Conservation (phyloP, 2,113 vertebrate genomes). For the Solenodon paradoxus region DNA sequence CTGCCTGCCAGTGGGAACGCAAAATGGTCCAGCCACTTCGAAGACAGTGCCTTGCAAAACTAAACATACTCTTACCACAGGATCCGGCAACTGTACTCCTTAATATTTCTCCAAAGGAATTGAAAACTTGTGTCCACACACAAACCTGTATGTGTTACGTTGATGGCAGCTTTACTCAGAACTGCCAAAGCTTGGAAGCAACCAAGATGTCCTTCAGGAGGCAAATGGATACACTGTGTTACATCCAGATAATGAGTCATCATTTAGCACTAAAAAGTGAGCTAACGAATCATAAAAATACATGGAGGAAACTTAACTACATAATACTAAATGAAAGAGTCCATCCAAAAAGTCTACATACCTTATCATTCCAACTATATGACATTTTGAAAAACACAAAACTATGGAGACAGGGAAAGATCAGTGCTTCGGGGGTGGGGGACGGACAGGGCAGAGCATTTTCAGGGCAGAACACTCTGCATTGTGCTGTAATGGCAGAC, state of each 20-base stretch:
- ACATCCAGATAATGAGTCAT: neutral
- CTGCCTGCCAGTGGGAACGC: neutral
- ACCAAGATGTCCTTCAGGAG: neutral
- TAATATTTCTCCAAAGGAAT: neutral
- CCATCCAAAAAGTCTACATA: neutral
- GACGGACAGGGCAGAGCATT: neutral
- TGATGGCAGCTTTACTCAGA: neutral
- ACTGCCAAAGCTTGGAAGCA: neutral
- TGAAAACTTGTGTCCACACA: neutral
- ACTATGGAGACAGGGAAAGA: too few relatives aligned
- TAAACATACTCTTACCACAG: neutral
- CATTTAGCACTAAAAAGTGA: neutral
- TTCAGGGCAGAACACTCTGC: neutral
- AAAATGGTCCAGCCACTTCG: neutral
- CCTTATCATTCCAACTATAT: neutral
- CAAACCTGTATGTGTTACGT: neutral
- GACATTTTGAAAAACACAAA: neutral
- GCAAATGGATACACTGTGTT: neutral
- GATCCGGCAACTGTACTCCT: neutral
- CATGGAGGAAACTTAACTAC: neutral
- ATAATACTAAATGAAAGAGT: neutral
- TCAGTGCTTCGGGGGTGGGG: neutral
- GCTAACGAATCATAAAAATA: neutral
- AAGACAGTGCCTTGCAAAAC: neutral
- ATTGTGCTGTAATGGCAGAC: neutral